Conservation (phyloP, 2,113 vertebrate species). For the Zapus hudsonius region DNA sequence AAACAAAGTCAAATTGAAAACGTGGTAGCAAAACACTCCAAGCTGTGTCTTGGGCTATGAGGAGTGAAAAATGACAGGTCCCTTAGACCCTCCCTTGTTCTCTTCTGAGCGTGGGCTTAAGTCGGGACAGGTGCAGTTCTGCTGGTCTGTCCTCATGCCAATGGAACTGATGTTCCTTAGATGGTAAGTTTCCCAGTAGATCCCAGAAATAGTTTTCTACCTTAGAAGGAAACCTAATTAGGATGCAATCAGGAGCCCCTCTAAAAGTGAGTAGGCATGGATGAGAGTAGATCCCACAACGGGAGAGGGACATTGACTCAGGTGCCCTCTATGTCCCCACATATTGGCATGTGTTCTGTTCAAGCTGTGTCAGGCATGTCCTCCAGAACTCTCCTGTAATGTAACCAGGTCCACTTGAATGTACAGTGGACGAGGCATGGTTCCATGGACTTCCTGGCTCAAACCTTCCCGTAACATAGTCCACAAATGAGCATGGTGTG, state of each 20-base stretch:
- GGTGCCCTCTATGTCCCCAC: background rate
- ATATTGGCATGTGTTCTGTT: background rate
- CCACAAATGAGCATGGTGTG: background rate
- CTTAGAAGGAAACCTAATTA: background rate
- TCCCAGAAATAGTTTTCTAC: background rate
- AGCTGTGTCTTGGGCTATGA: conserved; percentile 27
- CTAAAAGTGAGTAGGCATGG: background rate
- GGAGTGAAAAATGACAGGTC: conserved; percentile 51
- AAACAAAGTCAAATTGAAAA: conserved; percentile 26
- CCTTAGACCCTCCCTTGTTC: conserved; percentile 44
- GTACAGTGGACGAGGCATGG: background rate
- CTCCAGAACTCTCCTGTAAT: background rate
- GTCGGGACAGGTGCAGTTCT: background rate
- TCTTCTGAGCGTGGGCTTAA: conserved; percentile 39
- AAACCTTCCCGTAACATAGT: conserved; percentile 2
- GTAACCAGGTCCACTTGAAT: background rate
- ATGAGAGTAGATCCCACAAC: background rate
- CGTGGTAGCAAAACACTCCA: background rate
- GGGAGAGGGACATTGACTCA: background rate
- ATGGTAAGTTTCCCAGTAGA: background rate
- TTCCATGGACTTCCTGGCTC: background rate
- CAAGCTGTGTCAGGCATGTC: background rate
- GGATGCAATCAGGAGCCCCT: background rate
- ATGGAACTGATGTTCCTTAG: background rate
- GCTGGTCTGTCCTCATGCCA: background rate